Conservation (phyloP, 2,797 vertebrate genomes). For the Eulemur coronatus region DNA sequence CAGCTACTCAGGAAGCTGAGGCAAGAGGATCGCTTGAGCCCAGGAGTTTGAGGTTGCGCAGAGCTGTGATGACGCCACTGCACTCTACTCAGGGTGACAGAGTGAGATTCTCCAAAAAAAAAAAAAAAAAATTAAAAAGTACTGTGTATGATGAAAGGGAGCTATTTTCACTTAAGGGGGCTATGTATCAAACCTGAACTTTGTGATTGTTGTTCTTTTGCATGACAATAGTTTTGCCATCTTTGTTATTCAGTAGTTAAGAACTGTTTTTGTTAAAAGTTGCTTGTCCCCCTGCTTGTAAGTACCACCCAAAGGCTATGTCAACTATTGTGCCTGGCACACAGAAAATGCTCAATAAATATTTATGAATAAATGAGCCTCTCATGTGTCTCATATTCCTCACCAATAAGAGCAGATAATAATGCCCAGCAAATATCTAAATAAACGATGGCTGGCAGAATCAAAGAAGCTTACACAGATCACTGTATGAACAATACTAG, state of each 20-base stretch:
- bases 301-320: background rate
- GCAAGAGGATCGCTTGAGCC: no score
- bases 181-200: background rate
- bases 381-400: background rate
- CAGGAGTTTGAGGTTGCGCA: no score
- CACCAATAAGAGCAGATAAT: background rate
- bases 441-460: background rate
- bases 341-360: background rate
- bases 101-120: no score
- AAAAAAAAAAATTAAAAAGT: no score
- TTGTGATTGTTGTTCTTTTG: background rate
- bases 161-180: background rate
- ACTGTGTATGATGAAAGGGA: background rate
- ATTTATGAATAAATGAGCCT: slow-evolving; percentile 1
- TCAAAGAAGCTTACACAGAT: background rate
- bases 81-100: no score
- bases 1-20: no score
- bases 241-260: slow-evolving; percentile 9
- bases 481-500: background rate
- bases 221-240: background rate
- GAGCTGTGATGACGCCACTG: no score
- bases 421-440: background rate
- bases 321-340: background rate
- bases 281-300: background rate
- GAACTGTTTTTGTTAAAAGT: slow-evolving; percentile 12